Percentiles rank a stretch among this genome's conserved stretches.
phyloP scores from a whole-genome alignment of 2,888 invertebrate species.

The Xestoiulus laeticollis region DNA sequence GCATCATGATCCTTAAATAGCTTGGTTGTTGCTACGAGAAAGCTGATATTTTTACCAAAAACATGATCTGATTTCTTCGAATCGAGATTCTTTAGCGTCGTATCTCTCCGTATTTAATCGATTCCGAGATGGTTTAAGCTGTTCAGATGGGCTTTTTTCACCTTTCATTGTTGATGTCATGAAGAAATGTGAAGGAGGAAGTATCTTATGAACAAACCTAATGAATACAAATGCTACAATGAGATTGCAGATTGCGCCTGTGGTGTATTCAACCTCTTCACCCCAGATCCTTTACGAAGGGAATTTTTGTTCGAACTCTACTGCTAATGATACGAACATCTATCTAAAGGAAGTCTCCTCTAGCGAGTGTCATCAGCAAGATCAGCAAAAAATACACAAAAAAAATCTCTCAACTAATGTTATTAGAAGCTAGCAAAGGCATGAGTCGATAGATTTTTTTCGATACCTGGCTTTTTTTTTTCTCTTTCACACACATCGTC shows the following conservation, averaged over 20 bases:
- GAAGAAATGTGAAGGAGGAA: slow-evolving; percentile 6
- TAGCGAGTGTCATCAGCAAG: slow-evolving; percentile 28
- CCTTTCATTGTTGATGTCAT: slow-evolving; percentile 33
- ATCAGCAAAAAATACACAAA: slow-evolving; percentile 8
- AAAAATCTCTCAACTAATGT: neutral
- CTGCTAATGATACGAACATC: neutral
- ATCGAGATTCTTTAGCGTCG: neutral
- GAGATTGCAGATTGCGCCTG: slow-evolving; percentile 24
- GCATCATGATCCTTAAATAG: neutral
- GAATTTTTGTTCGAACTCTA: slow-evolving; percentile 21
- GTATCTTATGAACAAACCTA: slow-evolving; percentile 33
- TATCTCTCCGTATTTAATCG: slow-evolving; percentile 9
- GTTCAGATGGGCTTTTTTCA: neutral
- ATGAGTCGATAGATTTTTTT: slow-evolving; percentile 27
- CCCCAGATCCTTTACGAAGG: neutral
- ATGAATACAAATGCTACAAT: slow-evolving; percentile 28
- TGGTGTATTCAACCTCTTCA: slow-evolving; percentile 34
- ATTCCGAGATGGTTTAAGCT: slow-evolving; percentile 21
- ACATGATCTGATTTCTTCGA: neutral
- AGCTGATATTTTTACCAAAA: neutral
- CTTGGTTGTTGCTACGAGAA: neutral
- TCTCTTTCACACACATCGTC: neutral
- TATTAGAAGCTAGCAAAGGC: neutral
- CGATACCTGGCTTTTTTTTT: slow-evolving; percentile 9
- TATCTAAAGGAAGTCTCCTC: slow-evolving; percentile 32